Base-by-base conservation (phyloP, 2,113 vertebrate genomes). In the Menidia beryllina region DNA sequence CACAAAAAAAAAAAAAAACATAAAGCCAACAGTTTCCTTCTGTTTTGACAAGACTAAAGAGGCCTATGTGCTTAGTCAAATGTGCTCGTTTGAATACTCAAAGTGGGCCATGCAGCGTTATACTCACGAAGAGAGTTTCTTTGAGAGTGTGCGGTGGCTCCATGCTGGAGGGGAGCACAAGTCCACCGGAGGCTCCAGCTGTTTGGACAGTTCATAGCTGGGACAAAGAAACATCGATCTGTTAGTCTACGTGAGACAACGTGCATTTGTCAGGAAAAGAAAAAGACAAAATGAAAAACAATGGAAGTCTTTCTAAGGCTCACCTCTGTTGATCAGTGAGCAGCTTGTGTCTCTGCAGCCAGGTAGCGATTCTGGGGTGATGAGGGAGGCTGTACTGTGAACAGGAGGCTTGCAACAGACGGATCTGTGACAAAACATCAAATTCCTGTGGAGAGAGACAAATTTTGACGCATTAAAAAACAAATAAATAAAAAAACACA, bases 311-410 rank as follows among this genome's bases (percentile, higher is more conserved):
- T 3, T 19, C 34, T 53, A 45, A 19, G n/a, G 21, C 50, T 85
- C 70, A 96, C 96, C 96, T 97, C 91, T 96, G 92, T 72, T 96
- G 95, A 77, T 97, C 95, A 0, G 86, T 93, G 64, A 97, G 93
- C 60, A 91, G 83, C 25, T 62, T 83, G 63, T 94, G 84, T 34
- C 85, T 80, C 6, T 71, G 89, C 41, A 97, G 86, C 88, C 94
- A 94, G 1, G 86, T 74, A 15, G 84, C 56, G 52, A 97, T 69
- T 6, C 78, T 56, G 0, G 91, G 88, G 47, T 80, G 86, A 11
- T 89, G 79, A 0, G 84, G 89, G 66, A 97, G 87, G 47, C 50
- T 76, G 79, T 95, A 95, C 56, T 84, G 89, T 25, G 73, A 87
- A 64, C 96, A 97, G 5, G 94, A 94, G 0, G 70, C 53, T 88